phyloP scores from a whole-genome alignment of 2,888 invertebrate genomes.

The Ormyrus pomaceus region DNA sequence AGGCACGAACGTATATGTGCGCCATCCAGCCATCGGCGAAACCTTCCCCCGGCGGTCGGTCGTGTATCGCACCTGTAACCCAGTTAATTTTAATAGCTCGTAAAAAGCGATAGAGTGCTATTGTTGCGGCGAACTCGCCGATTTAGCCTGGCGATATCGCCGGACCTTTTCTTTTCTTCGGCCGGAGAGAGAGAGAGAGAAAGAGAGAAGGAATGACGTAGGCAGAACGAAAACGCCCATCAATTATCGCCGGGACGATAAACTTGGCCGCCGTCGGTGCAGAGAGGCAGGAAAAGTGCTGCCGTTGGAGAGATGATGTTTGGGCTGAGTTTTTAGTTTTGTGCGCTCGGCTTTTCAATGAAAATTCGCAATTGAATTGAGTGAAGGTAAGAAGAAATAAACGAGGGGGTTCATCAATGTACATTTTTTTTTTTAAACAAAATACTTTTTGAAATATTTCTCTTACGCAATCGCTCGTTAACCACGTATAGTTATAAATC shows the following conservation, averaged over 20 bases:
- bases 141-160: constrained; percentile 12
- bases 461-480: too few relatives aligned
- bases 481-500: not conserved
- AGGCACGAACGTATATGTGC: not conserved
- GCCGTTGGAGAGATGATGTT: not conserved
- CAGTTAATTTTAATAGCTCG: constrained; percentile 64
- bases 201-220: not conserved
- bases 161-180: constrained; percentile 37
- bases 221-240: constrained; percentile 47
- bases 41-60: not conserved
- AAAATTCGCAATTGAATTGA: too few relatives aligned
- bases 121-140: constrained; percentile 55
- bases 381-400: not conserved
- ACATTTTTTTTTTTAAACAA: too few relatives aligned
- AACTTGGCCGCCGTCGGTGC: constrained; percentile 29
- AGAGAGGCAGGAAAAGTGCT: not conserved
- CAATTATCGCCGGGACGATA: constrained; percentile 47
- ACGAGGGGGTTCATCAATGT: too few relatives aligned
- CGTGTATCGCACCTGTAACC: constrained; percentile 64
- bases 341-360: too few relatives aligned
- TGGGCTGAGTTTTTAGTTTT: too few relatives aligned
- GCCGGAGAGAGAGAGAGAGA: not conserved
- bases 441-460: too few relatives aligned
- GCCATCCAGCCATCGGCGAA: too few relatives aligned
- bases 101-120: constrained; percentile 54